Evolutionary conservation across 2,888 invertebrate species (phyloP).

Genomic region (Eristalis intricaria): DNA sequence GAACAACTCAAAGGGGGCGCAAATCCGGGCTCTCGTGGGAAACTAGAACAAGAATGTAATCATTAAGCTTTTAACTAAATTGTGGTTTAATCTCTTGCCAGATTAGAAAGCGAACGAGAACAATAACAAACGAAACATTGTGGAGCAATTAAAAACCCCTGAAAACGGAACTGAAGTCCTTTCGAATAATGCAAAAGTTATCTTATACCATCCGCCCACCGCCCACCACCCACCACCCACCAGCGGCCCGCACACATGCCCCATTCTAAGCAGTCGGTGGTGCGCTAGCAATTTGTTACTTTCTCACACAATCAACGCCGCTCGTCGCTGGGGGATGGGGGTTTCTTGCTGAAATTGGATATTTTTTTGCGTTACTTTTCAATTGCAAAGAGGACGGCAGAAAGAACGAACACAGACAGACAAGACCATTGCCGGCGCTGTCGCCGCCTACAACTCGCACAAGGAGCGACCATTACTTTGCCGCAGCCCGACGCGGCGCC

Average conservation of each 20-base stretch:
- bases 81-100: slow-evolving; percentile 65
- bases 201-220: slow-evolving; percentile 9
- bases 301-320: slow-evolving; percentile 56
- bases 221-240: not conserved
- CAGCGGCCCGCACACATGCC: not conserved
- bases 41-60: slow-evolving; percentile 61
- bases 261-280: not conserved
- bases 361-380: slow-evolving; percentile 30
- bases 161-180: slow-evolving; percentile 65
- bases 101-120: slow-evolving; percentile 39
- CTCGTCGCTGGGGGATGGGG: slow-evolving; percentile 27
- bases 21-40: slow-evolving; percentile 3
- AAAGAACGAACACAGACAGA: not conserved
- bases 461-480: slow-evolving; percentile 52
- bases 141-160: slow-evolving; percentile 64
- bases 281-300: slow-evolving; percentile 62
- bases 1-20: too few relatives aligned
- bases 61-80: slow-evolving; percentile 69
- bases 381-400: slow-evolving; percentile 32
- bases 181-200: slow-evolving; percentile 62
- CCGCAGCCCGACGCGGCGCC: slow-evolving; percentile 34
- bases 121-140: slow-evolving; percentile 27
- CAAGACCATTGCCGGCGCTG: slow-evolving; percentile 28
- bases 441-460: slow-evolving; percentile 37
- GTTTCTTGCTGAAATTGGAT: slow-evolving; percentile 43